A percentile compares a stretch with the other conserved stretches of the same genome.
Conservation (phyloP, 2,888 invertebrate species). For the Drosophila bunnanda region DNA sequence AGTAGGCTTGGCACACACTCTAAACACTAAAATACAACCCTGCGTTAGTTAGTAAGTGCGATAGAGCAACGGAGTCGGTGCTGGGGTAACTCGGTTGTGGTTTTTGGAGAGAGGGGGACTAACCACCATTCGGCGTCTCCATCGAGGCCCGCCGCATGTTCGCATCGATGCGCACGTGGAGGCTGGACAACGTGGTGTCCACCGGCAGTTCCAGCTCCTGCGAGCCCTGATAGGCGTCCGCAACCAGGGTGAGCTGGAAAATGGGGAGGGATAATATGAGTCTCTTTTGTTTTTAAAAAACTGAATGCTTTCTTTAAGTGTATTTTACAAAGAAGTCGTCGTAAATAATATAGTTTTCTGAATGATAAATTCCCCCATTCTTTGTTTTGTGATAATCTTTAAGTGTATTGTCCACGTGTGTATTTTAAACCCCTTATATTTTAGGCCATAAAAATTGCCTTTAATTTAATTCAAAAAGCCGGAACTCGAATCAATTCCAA, state of each 20-base stretch:
- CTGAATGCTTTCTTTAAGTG: too few species aligned
- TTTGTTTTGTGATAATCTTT: background rate
- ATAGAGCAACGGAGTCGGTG: conserved; percentile 41
- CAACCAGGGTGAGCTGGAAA: conserved; percentile 78
- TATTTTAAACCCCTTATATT: background rate
- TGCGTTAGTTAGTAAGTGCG: conserved; percentile 45
- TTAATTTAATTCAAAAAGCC: background rate
- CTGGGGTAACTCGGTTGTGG: conserved; percentile 28
- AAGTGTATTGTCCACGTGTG: background rate
- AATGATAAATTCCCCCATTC: background rate
- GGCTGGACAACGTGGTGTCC: conserved; percentile 83
- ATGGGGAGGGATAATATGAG: background rate
- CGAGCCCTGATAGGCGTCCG: conserved; percentile 80
- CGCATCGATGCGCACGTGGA: conserved; percentile 84
- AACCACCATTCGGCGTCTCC: conserved; percentile 85
- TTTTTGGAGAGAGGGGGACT: conserved; percentile 67
- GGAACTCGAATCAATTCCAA: background rate
- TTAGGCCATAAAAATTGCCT: background rate
- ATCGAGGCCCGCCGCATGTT: conserved; percentile 82
- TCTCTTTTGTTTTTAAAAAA: background rate
- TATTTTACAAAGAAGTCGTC: too few species aligned
- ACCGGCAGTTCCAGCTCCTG: conserved; percentile 83
- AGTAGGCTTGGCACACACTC: conserved; percentile 45
- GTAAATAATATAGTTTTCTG: too few species aligned
- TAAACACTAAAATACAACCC: conserved; percentile 50